Percentiles rank a stretch among this genome's conserved stretches.
Conservation (phyloP, 2,888 invertebrate genomes). For the Coelopa pilipes region DNA sequence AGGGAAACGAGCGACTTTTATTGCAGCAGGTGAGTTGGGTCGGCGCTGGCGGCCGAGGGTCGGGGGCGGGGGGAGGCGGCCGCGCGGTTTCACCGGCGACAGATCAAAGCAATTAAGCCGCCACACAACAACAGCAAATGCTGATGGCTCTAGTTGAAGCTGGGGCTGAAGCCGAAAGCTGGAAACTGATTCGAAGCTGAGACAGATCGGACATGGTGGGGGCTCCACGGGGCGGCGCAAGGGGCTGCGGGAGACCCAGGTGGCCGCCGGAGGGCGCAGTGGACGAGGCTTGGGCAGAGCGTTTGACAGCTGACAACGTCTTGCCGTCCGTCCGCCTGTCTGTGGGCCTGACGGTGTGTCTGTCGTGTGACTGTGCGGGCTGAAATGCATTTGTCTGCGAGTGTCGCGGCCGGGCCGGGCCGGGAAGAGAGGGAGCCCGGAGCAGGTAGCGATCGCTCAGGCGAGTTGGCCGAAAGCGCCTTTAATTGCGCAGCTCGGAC, state of each 20-base stretch:
- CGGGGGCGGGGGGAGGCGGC: conserved; percentile 30
- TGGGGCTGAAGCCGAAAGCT: conserved; percentile 29
- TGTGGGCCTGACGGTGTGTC: too few relatives aligned
- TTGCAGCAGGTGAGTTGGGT: conserved; percentile 18
- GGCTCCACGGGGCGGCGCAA: too few relatives aligned
- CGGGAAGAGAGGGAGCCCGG: not conserved
- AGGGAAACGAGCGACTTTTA: conserved; percentile 8
- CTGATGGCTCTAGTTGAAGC: not conserved
- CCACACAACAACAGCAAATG: conserved; percentile 40
- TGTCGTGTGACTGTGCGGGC: not conserved
- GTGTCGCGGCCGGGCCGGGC: conserved; percentile 1
- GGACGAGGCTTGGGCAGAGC: conserved; percentile 44
- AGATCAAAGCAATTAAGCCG: conserved; percentile 61
- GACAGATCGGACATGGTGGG: not conserved
- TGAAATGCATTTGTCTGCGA: not conserved
- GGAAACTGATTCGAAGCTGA: conserved; percentile 42
- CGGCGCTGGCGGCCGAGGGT: too few relatives aligned
- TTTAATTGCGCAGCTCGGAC: conserved; percentile 55
- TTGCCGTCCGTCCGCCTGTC: not conserved
- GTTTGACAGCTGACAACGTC: conserved; percentile 58
- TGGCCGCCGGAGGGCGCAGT: too few relatives aligned
- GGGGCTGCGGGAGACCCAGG: too few relatives aligned
- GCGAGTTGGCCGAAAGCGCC: conserved; percentile 48
- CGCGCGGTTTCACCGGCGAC: conserved; percentile 58
- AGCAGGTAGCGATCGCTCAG: conserved; percentile 10